These are phyloP conservation scores for Lasioglossum pauxillum DNA, from an alignment of 2,888 invertebrate genomes.

Conservation along the genomic window DNA sequence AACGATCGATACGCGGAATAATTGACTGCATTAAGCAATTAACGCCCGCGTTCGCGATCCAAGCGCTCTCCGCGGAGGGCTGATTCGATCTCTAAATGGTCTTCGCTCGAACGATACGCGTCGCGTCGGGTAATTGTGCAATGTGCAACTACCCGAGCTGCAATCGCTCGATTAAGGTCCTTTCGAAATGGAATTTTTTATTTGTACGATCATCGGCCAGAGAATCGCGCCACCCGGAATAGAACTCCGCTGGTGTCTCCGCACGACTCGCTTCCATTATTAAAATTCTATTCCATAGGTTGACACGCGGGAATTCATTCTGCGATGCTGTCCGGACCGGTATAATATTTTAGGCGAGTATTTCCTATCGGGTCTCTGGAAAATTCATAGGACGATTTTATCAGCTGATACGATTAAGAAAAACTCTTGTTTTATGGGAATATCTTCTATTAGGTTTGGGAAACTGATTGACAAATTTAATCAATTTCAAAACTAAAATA, in stretches of 20 bases:
- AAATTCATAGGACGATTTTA: background rate
- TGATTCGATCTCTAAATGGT: conserved; percentile 10
- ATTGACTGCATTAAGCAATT: conserved; percentile 19
- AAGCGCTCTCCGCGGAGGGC: background rate
- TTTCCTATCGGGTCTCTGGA: background rate
- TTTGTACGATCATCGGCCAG: background rate
- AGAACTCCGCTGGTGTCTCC: background rate
- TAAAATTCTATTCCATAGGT: background rate
- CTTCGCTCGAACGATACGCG: background rate
- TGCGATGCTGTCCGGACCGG: background rate
- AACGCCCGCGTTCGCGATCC: background rate
- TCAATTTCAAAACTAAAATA: no score
- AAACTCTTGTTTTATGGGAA: background rate
- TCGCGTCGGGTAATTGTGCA: background rate
- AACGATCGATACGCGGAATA: conserved; percentile 13
- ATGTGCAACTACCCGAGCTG: background rate
- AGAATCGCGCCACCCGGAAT: background rate
- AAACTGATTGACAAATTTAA: no score
- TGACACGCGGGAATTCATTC: background rate
- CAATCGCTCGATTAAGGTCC: background rate
- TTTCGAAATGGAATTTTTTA: background rate
- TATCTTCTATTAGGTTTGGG: no score
- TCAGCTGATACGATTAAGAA: background rate
- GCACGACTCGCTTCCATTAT: background rate
- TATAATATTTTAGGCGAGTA: background rate